Percentiles rank a stretch among this genome's conserved stretches.
Conservation (phyloP, 2,797 vertebrate species). For the Leptoclinus maculatus region DNA sequence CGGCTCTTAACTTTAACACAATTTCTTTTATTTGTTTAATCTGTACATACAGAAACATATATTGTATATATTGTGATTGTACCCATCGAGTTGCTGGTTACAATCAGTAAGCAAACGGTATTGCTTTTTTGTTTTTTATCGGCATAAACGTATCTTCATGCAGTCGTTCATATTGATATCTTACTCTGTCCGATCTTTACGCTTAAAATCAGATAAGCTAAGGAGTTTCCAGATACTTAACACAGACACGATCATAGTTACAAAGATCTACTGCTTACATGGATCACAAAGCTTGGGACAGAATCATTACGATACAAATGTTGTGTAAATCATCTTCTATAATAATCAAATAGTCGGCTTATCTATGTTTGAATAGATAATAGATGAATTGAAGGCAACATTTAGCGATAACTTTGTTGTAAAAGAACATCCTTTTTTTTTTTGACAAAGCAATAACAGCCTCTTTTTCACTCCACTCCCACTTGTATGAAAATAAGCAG, state of each 20-base stretch:
- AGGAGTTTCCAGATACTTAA: not conserved
- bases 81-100: too few relatives aligned
- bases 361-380: too few relatives aligned
- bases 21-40: too few relatives aligned
- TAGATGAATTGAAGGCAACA: not conserved
- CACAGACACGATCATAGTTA: not conserved
- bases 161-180: not conserved
- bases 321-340: not conserved
- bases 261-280: not conserved
- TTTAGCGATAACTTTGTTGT: not conserved
- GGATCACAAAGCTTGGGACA: not conserved
- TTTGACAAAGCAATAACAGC: not conserved
- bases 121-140: not conserved
- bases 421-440: not conserved
- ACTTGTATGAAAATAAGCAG: constrained; percentile 34
- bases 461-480: not conserved
- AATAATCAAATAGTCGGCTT: not conserved
- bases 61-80: too few relatives aligned
- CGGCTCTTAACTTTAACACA: too few relatives aligned
- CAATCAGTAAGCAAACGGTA: not conserved
- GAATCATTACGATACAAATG: not conserved
- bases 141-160: not conserved
- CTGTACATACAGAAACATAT: not conserved
- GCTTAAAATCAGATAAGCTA: not conserved
- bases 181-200: not conserved